Evolutionary conservation across 1,140 invertebrate genomes (phyloP), one percentile per base, ranked within the genome.

Genomic region (Lutraria rhynchaena): DNA sequence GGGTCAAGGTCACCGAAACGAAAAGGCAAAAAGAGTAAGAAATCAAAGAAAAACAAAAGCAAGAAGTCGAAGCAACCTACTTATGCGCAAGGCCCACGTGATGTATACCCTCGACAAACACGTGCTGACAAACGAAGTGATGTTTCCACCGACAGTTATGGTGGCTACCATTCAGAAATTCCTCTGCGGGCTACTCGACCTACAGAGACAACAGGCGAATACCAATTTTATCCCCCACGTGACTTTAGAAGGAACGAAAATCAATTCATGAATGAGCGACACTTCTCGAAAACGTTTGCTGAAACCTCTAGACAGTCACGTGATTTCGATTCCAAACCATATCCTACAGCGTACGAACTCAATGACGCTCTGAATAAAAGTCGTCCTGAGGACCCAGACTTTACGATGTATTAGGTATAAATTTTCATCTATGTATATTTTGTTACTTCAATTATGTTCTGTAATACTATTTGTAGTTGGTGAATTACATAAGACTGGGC

Each of bases 261-360:
- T 55, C 86, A 89, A 58, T 87, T 89, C 71, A 81, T 87, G 65
- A 88, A 89, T 71, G 90, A 91, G 76, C 82, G 85, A 65, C 84
- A 86, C 3, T 90, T 91, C 80, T 87, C 88, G 7, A 85, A 86
- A 58, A 87, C 85, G 57, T 85, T 90, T 49, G 65, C 82, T 22
- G 85, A 85, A 46, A 83, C 88, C 65, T 73, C 53, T 7, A 57
- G 86, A 49, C 61, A 65, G 22, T 83, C 82, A 58, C 27, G 81
- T 83, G 44, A 77, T 51, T 41, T 41, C 37, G 37, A 41, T 7
- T 44, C 46, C 27, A 57, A 61, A 35, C 0, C 53, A n/a, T 86
- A 88, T 58, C 84, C 86, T 4, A 77, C 83, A 24, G 84, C 86
- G 27, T 87, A 88, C n/a, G 85, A 86, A 65, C 73, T 90, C 9